Evolutionary conservation across 1,140 invertebrate genomes (phyloP), one percentile per base, ranked within the genome.

Genomic region (Papilio xuthus): DNA sequence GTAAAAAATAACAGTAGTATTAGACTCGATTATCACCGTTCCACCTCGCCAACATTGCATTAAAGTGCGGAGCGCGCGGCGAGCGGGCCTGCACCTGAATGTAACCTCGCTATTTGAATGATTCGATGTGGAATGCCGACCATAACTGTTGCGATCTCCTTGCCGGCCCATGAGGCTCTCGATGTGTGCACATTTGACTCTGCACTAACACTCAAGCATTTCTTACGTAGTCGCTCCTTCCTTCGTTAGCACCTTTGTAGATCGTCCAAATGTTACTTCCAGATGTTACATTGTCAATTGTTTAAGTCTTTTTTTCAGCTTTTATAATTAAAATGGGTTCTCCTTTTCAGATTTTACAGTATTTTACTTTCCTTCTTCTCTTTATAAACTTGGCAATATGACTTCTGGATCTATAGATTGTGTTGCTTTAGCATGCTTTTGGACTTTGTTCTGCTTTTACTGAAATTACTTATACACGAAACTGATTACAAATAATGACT

Each of bases 161-260:
- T 78, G 82, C 83, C 86, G 82, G 71, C 79, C 78, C 78, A 80
- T 78, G 80, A 84, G 79, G 81, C 74, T 83, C 75, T 90, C 79
- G 83, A 86, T 92, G 92, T 93, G 87, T 93, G 92, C 92, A 93
- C 92, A 83, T 87, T 84, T 86, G 86, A 92, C 87, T 84, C 83
- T 84, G 89, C 91, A 91, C 87, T 88, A 76, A 87, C 88, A 90
- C 88, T 83, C 79, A 86, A 86, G 86, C 89, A 89, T 86, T 79
- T 87, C 80, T 86, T 80, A 83, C 81, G 84, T 93, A 93, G 90
- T 79, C 90, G 90, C 92, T 94, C 91, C 92, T 94, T 93, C 90
- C 91, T 94, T 90, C 91, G 88, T 92, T 88, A 88, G 88, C 90
- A 94, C 90, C 91, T 94, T 94, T 93, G 86, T 94, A 92, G 92